Base-by-base conservation (phyloP, 2,113 vertebrate genomes). In the Paracanthobrama guichenoti region DNA sequence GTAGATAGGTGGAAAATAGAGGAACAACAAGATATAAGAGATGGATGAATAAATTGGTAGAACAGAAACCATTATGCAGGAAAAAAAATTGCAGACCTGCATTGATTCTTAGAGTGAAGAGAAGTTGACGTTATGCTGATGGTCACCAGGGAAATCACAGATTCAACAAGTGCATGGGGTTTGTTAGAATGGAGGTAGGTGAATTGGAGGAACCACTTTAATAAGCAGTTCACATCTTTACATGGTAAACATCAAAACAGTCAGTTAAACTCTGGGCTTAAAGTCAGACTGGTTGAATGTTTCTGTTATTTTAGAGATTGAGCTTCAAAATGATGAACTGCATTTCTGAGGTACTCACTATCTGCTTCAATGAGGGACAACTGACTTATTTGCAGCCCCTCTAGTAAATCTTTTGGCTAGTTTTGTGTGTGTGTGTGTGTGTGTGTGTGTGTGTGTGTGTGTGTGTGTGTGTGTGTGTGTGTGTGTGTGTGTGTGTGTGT, bases 11-110 rank as follows among this genome's bases (percentile, higher is more conserved):
- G 13, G 9, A 62, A 62, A 44, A 46, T 14, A n/a, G 48, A 44
- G 42, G n/a, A 18, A 86, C 14, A 28, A 85, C 14, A 62, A 79
- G n/a, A 42, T 59, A 18, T 44, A 18, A 46, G 76, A 79, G 66
- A 67, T 83, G 84, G 81, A 59, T 75, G 83, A 57, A 86, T 77
- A 91, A 87, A 89, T 88, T 82, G 74, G 85, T 75, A 59, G 73
- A 71, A 77, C 72, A 83, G 71, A 59, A 76, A 66, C 11, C 48
- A 50, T 78, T 76, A 46, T 59, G n/a, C 62, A 79, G 64, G n/a
- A n/a, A n/a, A 35, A 59, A 53, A 62, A 78, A 77, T 71, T 57
- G 20, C 55, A 76, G 79, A 66, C 39, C 18, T 71, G 57, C 18
- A 50, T 71, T 24, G 44, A 46, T 72, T 80, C 42, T 64, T 16